Evolutionary conservation across 53 echinoderm and acorn worm genomes (phyloP), one percentile per base, ranked within the genome.

Genomic region (Holothuria scabra): DNA sequence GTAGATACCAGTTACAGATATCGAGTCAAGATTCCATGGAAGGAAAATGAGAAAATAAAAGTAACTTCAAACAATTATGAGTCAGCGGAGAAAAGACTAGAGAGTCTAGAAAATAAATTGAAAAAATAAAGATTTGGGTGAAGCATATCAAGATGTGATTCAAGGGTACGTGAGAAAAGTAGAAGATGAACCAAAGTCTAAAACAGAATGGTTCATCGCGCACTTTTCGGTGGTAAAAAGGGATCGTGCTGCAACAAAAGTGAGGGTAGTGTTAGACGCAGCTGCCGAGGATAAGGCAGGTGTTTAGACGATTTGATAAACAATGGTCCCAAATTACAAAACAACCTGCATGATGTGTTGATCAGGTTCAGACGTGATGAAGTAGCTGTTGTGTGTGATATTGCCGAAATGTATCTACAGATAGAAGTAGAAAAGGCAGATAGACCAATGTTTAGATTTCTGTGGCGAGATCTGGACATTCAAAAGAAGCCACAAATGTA

Each of bases 341-440:
- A 85, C 52, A 56, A 71, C 32, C 64, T 90, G 61, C 34, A 55
- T 5, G 74, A 84, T 44, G 86, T 89, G 29, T 70, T 85, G 49
- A 16, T 89, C 31, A 80, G 81, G 34, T 85, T 89, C 56, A 60
- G 85, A 28, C 52, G 30, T 16, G 80, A 76, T 25, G 59, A 78
- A 81, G 85, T 89, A 78, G 85, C 89, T 29, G 11, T 85, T 14
- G 59, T 89, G 26, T 85, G 59, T 3, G 82, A 89, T 57, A 71
- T 89, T 23, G 33, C 85, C 46, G 85, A 79, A 34, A 89, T 89
- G 90, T 90, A 86, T 65, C 52, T 86, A 56, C 86, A 90, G 46
- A 66, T 86, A 38, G 46, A 85, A 14, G 64, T 90, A 38, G 59
- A 79, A 16, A 35, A 33, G 1, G 74, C 29, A 49, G 85, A 90